Evolutionary conservation across 2,888 invertebrate genomes (phyloP).

Genomic region (Abrostola triplasia): DNA sequence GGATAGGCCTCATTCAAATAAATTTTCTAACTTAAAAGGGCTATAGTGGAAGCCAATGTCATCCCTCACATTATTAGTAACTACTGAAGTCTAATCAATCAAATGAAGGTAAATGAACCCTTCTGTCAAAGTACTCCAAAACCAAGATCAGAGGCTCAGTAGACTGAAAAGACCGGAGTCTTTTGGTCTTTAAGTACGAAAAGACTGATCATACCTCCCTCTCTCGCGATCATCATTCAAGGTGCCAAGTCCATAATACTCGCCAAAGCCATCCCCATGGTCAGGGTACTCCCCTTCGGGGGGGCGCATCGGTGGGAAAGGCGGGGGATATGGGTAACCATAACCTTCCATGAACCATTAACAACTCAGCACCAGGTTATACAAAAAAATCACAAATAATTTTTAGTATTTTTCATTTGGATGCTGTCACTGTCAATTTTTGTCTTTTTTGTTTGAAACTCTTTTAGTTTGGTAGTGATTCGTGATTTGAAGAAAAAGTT

Average conservation of each 20-base stretch:
- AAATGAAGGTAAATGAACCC: too few species aligned
- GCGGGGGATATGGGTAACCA: constrained; percentile 69
- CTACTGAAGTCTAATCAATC: too few species aligned
- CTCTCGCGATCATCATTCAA: constrained; percentile 62
- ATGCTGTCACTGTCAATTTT: constrained; percentile 69
- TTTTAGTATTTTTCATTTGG: constrained; percentile 50
- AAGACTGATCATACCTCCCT: constrained; percentile 36
- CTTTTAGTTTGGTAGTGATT: constrained; percentile 8
- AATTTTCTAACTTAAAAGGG: too few species aligned
- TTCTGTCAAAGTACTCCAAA: too few species aligned
- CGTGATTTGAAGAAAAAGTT: background rate
- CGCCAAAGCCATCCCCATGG: constrained; percentile 80
- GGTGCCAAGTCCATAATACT: constrained; percentile 73
- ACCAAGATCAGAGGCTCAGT: too few species aligned
- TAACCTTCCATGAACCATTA: constrained; percentile 74
- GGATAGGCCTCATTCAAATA: too few species aligned
- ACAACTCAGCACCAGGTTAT: constrained; percentile 49
- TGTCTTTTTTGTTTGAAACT: constrained; percentile 47
- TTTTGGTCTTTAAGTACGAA: background rate
- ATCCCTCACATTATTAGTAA: too few species aligned
- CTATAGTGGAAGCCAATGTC: too few species aligned
- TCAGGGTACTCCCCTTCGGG: constrained; percentile 72
- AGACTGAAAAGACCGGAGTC: background rate
- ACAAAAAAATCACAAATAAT: constrained; percentile 57
- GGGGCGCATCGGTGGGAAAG: constrained; percentile 65